Conservation (phyloP, 2,888 invertebrate genomes). For the Cerastis rubricosa region DNA sequence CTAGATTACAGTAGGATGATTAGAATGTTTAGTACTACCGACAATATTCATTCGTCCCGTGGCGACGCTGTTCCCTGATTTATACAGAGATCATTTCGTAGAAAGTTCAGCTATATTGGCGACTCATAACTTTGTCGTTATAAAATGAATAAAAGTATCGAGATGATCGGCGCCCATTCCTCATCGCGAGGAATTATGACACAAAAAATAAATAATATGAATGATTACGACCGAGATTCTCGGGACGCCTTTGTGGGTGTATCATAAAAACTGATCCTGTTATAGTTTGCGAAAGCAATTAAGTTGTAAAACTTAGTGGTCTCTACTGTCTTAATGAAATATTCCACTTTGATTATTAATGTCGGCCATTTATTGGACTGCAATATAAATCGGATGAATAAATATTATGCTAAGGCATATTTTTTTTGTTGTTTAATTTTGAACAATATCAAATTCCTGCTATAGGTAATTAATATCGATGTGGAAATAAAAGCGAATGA, state of each 20-base stretch:
- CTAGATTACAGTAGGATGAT: constrained; percentile 82
- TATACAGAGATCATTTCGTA: constrained; percentile 58
- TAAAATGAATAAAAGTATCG: constrained; percentile 72
- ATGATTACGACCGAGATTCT: constrained; percentile 72
- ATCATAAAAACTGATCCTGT: constrained; percentile 87
- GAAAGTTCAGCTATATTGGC: constrained; percentile 62
- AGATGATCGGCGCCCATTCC: constrained; percentile 77
- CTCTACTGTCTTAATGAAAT: constrained; percentile 87
- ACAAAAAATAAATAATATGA: constrained; percentile 79
- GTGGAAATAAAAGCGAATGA: constrained; percentile 21
- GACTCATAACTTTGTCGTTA: constrained; percentile 64
- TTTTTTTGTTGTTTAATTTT: constrained; percentile 56
- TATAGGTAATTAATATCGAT: constrained; percentile 33
- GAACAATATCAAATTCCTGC: constrained; percentile 42
- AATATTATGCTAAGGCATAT: constrained; percentile 73
- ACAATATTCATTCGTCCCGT: constrained; percentile 63
- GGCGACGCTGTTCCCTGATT: constrained; percentile 45
- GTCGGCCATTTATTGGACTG: constrained; percentile 81
- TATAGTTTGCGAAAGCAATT: constrained; percentile 89
- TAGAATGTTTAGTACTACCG: constrained; percentile 79
- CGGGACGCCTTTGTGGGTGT: constrained; percentile 77
- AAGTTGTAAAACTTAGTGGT: constrained; percentile 88
- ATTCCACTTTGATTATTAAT: constrained; percentile 86
- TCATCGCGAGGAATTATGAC: constrained; percentile 83
- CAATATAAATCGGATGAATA: constrained; percentile 80